Percentiles rank a stretch among this genome's conserved stretches.
These are phyloP conservation scores for Cheiracanthium punctorium DNA, from an alignment of 2,888 invertebrate genomes.

Conservation along the genomic window DNA sequence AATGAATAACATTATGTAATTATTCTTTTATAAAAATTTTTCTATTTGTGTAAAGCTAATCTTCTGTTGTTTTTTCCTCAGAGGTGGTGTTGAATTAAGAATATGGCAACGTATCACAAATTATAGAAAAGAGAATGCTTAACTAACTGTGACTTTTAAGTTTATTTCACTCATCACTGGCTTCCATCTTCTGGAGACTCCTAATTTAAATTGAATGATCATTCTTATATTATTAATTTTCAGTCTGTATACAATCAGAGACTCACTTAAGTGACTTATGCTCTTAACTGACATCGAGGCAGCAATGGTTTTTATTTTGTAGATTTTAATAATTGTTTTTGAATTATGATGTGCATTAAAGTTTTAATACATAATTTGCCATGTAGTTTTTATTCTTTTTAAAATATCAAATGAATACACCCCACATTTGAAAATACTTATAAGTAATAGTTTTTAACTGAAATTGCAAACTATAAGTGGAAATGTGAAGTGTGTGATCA, in stretches of 20 bases:
- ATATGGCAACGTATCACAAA: neutral
- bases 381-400: too few species aligned
- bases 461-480: too few species aligned
- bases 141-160: neutral
- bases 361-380: too few species aligned
- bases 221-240: neutral
- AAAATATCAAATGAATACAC: too few species aligned
- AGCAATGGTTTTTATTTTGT: neutral
- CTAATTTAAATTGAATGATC: neutral
- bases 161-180: neutral
- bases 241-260: neutral
- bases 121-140: neutral
- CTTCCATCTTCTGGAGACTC: neutral
- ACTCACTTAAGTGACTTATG: neutral
- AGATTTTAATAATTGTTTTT: slow-evolving; percentile 6
- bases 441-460: too few species aligned
- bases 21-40: too few species aligned
- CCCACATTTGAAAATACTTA: too few species aligned
- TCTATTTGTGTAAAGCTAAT: too few species aligned
- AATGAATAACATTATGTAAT: too few species aligned
- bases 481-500: too few species aligned
- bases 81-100: neutral
- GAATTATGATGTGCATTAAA: neutral
- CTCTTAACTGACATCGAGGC: neutral
- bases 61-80: neutral